Evolutionary conservation across 2,888 invertebrate genomes (phyloP).

Genomic region (Ophion ellenae): DNA sequence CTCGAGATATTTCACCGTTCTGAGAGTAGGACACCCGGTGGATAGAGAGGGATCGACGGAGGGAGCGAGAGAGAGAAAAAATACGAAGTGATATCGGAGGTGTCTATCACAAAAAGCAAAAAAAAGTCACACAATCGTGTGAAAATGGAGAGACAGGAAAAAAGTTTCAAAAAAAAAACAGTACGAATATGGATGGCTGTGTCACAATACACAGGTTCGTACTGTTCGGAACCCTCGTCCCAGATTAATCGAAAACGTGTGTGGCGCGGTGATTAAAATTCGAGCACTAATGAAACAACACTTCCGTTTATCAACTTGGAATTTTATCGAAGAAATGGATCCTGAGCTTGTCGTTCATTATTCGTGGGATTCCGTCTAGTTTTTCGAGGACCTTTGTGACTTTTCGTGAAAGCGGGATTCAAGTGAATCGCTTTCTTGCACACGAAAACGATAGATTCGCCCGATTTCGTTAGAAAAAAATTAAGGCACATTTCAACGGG

Average conservation of each 20-base stretch:
- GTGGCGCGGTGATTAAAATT: neutral
- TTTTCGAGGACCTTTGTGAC: neutral
- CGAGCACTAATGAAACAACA: neutral
- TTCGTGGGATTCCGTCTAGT: neutral
- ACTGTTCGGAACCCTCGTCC: neutral
- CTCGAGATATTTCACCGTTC: no score
- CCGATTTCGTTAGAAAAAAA: no score
- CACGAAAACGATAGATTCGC: no score
- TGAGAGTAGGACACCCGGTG: no score
- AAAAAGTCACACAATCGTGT: neutral
- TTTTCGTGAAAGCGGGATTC: no score
- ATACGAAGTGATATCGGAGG: constrained; percentile 11
- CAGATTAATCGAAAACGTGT: neutral
- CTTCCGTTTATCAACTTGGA: neutral
- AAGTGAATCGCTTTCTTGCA: no score
- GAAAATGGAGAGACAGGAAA: constrained; percentile 23
- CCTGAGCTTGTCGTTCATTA: no score
- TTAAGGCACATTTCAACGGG: no score
- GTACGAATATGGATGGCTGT: neutral
- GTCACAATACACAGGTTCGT: neutral
- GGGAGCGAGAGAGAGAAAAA: no score
- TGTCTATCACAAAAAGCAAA: constrained; percentile 6
- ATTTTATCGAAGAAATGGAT: neutral
- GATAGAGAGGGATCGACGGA: no score
- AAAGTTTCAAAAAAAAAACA: neutral